Percentiles rank a stretch among this genome's conserved stretches.
Evolutionary conservation across 1,140 invertebrate species (phyloP).

Genomic region (Drosophila erecta): DNA sequence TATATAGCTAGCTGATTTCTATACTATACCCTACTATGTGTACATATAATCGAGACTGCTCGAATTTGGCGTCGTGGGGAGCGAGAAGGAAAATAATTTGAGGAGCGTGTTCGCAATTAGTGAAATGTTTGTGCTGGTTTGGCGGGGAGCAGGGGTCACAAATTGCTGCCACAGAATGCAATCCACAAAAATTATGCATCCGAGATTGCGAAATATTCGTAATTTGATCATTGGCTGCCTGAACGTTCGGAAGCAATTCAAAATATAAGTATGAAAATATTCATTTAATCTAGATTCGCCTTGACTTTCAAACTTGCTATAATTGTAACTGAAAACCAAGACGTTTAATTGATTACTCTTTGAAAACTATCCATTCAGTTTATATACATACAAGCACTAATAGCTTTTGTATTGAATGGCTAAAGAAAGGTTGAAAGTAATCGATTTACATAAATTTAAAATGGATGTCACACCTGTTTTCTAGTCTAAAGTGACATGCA

Average conservation of each 20-base stretch:
- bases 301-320: no score
- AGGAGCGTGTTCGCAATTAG: conserved; percentile 53
- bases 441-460: no score
- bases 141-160: neutral
- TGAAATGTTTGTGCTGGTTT: conserved; percentile 53
- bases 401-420: no score
- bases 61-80: neutral
- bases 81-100: conserved; percentile 30
- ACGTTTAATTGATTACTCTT: no score
- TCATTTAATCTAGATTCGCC: no score
- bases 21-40: neutral
- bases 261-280: no score
- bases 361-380: no score
- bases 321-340: no score
- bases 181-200: conserved; percentile 7
- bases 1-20: conserved; percentile 40
- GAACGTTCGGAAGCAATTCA: no score
- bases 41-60: conserved; percentile 27
- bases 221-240: conserved; percentile 10
- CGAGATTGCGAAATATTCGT: conserved; percentile 11
- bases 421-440: no score
- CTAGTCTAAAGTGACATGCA: neutral
- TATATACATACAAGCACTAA: no score
- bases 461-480: neutral
- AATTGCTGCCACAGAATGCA: conserved; percentile 11